Base-by-base conservation (phyloP, 2,888 invertebrate genomes). In the Gortyna flavago region DNA sequence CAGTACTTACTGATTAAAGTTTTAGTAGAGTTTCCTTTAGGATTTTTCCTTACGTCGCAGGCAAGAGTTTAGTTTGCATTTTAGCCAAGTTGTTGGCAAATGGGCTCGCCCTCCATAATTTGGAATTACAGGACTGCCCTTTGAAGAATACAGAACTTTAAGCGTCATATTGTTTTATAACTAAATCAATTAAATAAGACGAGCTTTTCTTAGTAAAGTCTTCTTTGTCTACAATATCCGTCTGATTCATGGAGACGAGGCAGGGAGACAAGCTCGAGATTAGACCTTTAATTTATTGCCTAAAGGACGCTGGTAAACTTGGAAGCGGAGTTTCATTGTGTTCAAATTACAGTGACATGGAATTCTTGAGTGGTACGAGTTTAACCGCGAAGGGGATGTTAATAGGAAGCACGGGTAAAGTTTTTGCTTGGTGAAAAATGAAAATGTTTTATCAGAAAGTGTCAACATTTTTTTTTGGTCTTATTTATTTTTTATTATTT, bases 271-370 rank as follows among this genome's bases (percentile, higher is more conserved):
- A 89, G 85, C 81, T 76, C 73, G 82, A 89, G 89, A 89, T 89
- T 89, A 90, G 89, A 86, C 87, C 84, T 85, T 84, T 86, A 90
- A 91, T 91, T 89, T 89, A 91, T 91, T 89, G 84, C 89, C 77
- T 81, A 75, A 29, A 69, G 83, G 85, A 87, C 76, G 83, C 77
- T 82, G 79, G 81, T 44, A 78, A 82, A 81, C 80, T 83, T 77
- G 83, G 82, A 80, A 90, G 84, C 85, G 85, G 80, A 75, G 83
- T 86, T 85, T 87, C 87, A 88, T 90, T 91, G 90, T 90, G 85
- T 85, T 88, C 79, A 86, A 89, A 88, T 88, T 85, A 88, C 77
- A 75, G 72, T 76, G 84, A 86, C 87, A 88, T 77, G 73, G 38
- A 79, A 70, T 79, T 84, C 85, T 88, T 80, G 62, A 80, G 80